A percentile compares a stretch with the other conserved stretches of the same genome.
Evolutionary conservation across 2,113 vertebrate species (phyloP).

Genomic region (Fregetta grallaria): DNA sequence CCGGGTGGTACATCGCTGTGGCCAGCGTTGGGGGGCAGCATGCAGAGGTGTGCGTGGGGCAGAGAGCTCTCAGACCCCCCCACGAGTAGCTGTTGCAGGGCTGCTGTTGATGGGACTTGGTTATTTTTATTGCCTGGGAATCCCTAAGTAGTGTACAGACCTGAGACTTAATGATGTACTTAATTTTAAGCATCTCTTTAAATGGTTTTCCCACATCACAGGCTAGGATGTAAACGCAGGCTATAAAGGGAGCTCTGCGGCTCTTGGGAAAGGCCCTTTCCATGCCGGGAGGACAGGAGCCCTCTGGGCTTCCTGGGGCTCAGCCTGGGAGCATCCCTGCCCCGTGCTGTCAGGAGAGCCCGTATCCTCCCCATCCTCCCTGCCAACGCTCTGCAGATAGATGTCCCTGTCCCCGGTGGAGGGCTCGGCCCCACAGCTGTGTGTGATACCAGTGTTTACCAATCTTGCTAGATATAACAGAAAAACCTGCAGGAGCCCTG

Average conservation of each 20-base stretch:
- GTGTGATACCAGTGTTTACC: background rate
- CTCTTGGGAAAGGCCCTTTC: background rate
- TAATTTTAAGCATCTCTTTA: slow-evolving; percentile 7
- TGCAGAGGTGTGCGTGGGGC: background rate
- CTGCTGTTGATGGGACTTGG: background rate
- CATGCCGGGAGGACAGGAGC: fast-evolving
- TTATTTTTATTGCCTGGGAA: background rate
- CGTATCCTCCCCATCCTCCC: fast-evolving
- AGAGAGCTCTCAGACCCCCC: background rate
- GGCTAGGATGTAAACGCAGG: background rate
- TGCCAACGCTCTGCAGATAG: background rate
- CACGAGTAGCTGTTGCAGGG: background rate
- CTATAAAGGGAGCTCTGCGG: background rate
- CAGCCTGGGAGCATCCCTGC: background rate
- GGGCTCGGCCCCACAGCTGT: background rate
- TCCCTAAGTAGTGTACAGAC: background rate
- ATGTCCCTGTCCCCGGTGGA: background rate
- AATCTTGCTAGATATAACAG: background rate
- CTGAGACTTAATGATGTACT: background rate
- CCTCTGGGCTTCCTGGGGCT: background rate
- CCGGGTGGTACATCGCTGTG: background rate
- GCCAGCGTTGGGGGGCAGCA: background rate
- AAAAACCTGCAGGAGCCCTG: background rate
- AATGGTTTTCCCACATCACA: background rate
- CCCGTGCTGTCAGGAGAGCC: background rate